phyloP scores from a whole-genome alignment of 1,140 invertebrate species.

The Phymorhynchus buccinoides region DNA sequence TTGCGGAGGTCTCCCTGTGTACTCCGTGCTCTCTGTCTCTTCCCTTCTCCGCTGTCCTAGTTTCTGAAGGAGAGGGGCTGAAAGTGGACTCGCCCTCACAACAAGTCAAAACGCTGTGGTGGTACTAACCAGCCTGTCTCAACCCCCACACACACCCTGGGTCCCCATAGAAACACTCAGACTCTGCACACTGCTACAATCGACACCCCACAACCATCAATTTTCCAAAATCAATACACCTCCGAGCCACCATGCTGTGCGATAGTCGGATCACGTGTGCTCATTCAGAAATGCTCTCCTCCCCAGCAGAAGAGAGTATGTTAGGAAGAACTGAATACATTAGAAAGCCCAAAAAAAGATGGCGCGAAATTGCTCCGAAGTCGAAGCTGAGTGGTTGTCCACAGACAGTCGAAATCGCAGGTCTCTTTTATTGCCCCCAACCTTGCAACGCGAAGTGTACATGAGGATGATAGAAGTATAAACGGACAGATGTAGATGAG shows the following conservation, averaged over 20 bases:
- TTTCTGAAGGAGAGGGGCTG: background rate
- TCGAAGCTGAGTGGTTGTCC: background rate
- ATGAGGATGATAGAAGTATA: background rate
- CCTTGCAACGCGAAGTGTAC: background rate
- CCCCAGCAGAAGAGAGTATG: background rate
- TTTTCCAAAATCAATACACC: background rate
- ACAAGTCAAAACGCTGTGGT: background rate
- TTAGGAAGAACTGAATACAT: background rate
- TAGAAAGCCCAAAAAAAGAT: background rate
- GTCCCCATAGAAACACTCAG: background rate
- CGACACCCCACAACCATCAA: background rate
- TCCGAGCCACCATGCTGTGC: background rate
- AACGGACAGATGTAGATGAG: background rate
- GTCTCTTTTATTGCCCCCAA: background rate
- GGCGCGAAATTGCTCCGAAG: background rate
- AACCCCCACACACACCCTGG: background rate
- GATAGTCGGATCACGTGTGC: background rate
- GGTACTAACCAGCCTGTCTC: background rate
- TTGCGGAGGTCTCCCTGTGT: background rate
- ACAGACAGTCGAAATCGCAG: background rate
- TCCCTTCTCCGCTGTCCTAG: background rate
- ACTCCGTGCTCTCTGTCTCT: background rate
- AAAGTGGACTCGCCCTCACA: background rate
- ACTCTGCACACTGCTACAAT: background rate
- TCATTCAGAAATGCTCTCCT: background rate